Conservation (phyloP, 2,113 vertebrate genomes). For the Psophia crepitans region DNA sequence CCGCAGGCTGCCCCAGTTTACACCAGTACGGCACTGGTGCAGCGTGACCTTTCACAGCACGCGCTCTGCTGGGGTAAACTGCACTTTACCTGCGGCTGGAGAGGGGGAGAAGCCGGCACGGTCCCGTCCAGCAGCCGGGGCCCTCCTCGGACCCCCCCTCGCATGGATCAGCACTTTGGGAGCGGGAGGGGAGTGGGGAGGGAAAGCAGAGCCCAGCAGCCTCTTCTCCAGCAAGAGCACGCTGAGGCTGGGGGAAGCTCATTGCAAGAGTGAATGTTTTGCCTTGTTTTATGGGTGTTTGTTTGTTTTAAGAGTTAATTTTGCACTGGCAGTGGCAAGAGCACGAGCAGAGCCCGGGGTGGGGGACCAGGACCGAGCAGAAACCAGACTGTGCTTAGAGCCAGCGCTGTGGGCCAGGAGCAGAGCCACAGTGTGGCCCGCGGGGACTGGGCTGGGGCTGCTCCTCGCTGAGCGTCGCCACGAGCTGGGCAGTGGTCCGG, state of each 20-base stretch:
- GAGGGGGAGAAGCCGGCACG: background rate
- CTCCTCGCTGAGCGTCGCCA: background rate
- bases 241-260: background rate
- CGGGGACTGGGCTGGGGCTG: background rate
- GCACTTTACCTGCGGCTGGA: background rate
- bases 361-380: background rate
- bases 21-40: background rate
- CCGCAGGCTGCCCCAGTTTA: background rate
- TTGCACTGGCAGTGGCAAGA: background rate
- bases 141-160: fast-evolving
- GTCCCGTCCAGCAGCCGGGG: background rate
- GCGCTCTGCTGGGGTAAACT: background rate
- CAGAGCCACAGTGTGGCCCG: background rate
- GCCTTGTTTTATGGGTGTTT: background rate
- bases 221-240: background rate
- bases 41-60: background rate
- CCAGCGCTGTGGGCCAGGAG: fast-evolving
- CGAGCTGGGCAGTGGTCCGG: fast-evolving
- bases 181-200: background rate
- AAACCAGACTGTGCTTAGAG: too few species aligned
- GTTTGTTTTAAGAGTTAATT: background rate
- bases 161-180: background rate
- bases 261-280: background rate
- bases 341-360: background rate
- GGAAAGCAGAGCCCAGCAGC: background rate